A percentile compares a stretch with the other conserved stretches of the same genome.
Evolutionary conservation across 2,113 vertebrate species (phyloP).

Genomic region (Callaeas wilsoni): DNA sequence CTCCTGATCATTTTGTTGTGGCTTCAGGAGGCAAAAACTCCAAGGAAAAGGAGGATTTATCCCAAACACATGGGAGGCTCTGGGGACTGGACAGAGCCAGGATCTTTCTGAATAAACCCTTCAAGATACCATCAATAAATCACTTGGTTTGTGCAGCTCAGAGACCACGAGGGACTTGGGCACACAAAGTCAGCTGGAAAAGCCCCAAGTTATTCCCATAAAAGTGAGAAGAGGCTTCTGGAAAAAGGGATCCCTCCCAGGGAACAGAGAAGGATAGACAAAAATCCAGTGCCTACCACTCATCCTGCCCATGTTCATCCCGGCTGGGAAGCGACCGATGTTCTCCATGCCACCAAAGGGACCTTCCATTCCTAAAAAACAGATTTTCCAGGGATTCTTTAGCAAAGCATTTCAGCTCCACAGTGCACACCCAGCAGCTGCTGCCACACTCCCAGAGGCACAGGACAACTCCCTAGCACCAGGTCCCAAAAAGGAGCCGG

Average conservation of each 20-base stretch:
- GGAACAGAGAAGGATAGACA: background rate
- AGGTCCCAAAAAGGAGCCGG: background rate
- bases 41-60: background rate
- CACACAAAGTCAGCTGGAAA: background rate
- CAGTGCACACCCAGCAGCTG: background rate
- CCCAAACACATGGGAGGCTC: background rate
- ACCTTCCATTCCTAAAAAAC: slow-evolving; percentile 87
- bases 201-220: background rate
- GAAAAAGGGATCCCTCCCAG: background rate
- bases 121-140: background rate
- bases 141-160: background rate
- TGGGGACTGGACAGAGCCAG: background rate
- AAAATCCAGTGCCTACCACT: slow-evolving; percentile 68
- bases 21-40: background rate
- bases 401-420: background rate
- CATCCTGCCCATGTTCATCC: slow-evolving; percentile 89
- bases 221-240: background rate
- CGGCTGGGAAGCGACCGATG: slow-evolving; percentile 90
- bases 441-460: background rate
- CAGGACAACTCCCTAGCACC: rapidly evolving
- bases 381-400: background rate
- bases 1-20: background rate
- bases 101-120: background rate
- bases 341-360: slow-evolving; percentile 84
- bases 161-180: background rate